Evolutionary conservation across 2,113 vertebrate genomes (phyloP).

Genomic region (Alces alces): DNA sequence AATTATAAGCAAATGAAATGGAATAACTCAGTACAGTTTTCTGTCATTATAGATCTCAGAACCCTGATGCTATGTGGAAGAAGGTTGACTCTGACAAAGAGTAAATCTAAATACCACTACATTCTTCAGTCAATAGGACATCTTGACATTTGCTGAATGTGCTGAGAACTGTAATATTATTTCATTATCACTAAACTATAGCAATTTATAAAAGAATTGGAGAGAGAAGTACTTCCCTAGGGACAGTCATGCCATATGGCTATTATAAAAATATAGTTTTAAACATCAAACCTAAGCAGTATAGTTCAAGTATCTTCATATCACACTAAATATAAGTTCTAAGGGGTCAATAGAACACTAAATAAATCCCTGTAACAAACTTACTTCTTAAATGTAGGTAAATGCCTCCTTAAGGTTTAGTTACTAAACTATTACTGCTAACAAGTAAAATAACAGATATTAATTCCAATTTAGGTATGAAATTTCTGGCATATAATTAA

Average conservation of each 20-base stretch:
- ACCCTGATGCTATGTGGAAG: not conserved
- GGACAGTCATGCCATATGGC: not conserved
- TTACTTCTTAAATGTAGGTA: slow-evolving; percentile 40
- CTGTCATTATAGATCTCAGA: not conserved
- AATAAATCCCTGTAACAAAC: slow-evolving; percentile 26
- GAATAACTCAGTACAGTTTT: not conserved
- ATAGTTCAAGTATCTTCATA: not conserved
- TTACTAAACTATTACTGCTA: not conserved
- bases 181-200: slow-evolving; percentile 30
- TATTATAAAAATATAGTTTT: slow-evolving; percentile 35
- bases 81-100: slow-evolving; percentile 12
- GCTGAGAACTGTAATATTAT: slow-evolving; percentile 5
- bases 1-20: not conserved
- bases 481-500: slow-evolving; percentile 68
- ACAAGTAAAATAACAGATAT: slow-evolving; percentile 53
- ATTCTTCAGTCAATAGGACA: slow-evolving; percentile 37
- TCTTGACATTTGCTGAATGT: slow-evolving; percentile 33
- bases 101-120: not conserved
- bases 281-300: not conserved
- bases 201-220: not conserved
- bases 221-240: slow-evolving; percentile 7
- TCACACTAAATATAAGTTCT: slow-evolving; percentile 45
- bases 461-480: slow-evolving; percentile 57
- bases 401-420: slow-evolving; percentile 38
- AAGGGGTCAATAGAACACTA: slow-evolving; percentile 54